Conservation (phyloP, 2,797 vertebrate genomes). For the Valencia hispanica region DNA sequence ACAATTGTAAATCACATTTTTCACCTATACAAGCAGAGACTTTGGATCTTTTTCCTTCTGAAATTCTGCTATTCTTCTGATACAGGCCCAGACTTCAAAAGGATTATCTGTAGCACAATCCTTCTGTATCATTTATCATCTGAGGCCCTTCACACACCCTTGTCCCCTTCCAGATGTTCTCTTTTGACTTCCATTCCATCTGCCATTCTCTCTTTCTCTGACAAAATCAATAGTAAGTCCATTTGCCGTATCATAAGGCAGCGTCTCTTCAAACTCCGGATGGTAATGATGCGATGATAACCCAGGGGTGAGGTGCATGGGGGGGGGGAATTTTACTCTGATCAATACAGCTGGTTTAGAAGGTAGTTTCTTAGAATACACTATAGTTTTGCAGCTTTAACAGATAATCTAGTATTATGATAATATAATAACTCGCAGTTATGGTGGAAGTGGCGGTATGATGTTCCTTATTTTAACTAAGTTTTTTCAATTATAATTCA, state of each 20-base stretch:
- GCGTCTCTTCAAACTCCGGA: conserved; percentile 79
- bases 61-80: conserved; percentile 24
- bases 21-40: background rate
- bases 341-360: conserved; percentile 78
- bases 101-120: conserved; percentile 36
- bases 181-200: conserved; percentile 72
- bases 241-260: conserved; percentile 82
- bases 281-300: conserved; percentile 85
- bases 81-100: conserved; percentile 24
- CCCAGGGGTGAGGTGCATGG: conserved; percentile 71
- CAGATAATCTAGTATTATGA: background rate
- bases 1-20: conserved; percentile 6
- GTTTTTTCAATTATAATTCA: conserved; percentile 31
- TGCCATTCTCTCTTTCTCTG: conserved; percentile 67
- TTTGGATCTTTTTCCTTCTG: conserved; percentile 21
- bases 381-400: conserved; percentile 18
- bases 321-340: conserved; percentile 75
- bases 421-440: background rate
- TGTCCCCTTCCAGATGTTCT: conserved; percentile 72
- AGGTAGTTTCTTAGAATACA: conserved; percentile 44
- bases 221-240: conserved; percentile 84
- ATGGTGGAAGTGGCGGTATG: background rate
- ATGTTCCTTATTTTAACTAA: conserved; percentile 3
- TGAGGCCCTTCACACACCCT: conserved; percentile 48
- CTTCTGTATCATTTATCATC: conserved; percentile 69